These are phyloP conservation scores for Zootermopsis nevadensis DNA, from an alignment of 2,888 invertebrate genomes.

Conservation along the genomic window DNA sequence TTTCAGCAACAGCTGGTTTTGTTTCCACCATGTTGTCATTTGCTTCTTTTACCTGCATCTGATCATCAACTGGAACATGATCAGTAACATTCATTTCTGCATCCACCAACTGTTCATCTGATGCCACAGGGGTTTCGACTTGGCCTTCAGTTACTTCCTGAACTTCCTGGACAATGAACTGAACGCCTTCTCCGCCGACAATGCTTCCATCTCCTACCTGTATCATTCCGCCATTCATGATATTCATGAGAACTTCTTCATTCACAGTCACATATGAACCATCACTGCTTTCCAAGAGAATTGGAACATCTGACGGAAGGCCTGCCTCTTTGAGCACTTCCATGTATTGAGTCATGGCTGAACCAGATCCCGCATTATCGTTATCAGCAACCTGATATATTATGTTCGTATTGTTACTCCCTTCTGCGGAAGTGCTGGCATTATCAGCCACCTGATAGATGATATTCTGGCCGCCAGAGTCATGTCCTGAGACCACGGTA, in stretches of 20 bases:
- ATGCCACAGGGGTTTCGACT: not conserved
- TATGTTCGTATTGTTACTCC: conserved; percentile 45
- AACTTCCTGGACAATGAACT: conserved; percentile 50
- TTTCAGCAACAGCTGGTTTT: not conserved
- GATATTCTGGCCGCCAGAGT: conserved; percentile 36
- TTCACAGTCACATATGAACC: conserved; percentile 74
- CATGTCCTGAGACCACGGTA: conserved; percentile 40
- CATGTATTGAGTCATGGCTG: conserved; percentile 54
- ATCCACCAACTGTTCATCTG: not conserved
- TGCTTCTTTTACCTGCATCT: not conserved
- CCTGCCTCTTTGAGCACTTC: conserved; percentile 59
- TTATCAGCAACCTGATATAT: conserved; percentile 49
- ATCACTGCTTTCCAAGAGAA: conserved; percentile 73
- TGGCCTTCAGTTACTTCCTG: conserved; percentile 27
- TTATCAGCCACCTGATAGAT: conserved; percentile 49
- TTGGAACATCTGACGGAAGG: conserved; percentile 65
- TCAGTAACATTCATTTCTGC: conserved; percentile 17
- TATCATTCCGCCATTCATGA: conserved; percentile 54
- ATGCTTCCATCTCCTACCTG: conserved; percentile 51
- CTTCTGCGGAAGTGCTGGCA: conserved; percentile 33
- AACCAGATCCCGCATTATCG: not conserved
- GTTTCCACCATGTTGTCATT: not conserved
- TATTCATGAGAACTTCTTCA: conserved; percentile 68
- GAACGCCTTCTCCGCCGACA: conserved; percentile 47
- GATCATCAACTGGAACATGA: not conserved